A percentile compares a stretch with the other conserved stretches of the same genome.
These are phyloP conservation scores for Menura novaehollandiae DNA, from an alignment of 2,113 vertebrate genomes.

Conservation along the genomic window DNA sequence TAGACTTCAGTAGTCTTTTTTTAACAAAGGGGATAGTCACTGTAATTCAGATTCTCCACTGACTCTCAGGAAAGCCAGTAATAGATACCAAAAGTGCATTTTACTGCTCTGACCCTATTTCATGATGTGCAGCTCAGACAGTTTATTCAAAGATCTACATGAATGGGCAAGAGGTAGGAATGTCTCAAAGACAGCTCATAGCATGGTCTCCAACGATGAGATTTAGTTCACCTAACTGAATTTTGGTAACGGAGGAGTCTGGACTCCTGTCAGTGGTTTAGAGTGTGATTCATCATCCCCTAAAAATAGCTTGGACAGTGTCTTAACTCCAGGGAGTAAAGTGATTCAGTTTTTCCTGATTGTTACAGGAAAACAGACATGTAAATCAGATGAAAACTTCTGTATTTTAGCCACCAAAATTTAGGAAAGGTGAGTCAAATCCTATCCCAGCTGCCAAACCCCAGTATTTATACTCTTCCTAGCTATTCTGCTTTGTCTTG, in stretches of 20 bases:
- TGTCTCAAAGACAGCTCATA: not conserved
- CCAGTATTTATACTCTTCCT: not conserved
- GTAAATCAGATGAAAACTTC: not conserved
- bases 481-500: not conserved
- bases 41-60: not conserved
- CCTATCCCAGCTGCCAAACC: not conserved
- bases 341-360: not conserved
- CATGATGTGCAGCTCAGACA: not conserved
- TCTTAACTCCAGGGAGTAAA: not conserved
- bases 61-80: not conserved
- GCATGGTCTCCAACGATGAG: not conserved
- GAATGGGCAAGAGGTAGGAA: not conserved
- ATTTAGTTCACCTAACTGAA: not conserved
- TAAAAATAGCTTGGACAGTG: not conserved
- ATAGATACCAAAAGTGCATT: not conserved
- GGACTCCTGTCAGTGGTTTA: not conserved
- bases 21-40: not conserved
- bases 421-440: not conserved
- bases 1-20: not conserved
- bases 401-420: not conserved
- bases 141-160: not conserved
- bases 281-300: not conserved
- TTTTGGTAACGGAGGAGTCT: not conserved
- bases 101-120: not conserved
- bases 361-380: not conserved